Conservation (phyloP, 2,113 vertebrate species). For the Manacus vitellinus region DNA sequence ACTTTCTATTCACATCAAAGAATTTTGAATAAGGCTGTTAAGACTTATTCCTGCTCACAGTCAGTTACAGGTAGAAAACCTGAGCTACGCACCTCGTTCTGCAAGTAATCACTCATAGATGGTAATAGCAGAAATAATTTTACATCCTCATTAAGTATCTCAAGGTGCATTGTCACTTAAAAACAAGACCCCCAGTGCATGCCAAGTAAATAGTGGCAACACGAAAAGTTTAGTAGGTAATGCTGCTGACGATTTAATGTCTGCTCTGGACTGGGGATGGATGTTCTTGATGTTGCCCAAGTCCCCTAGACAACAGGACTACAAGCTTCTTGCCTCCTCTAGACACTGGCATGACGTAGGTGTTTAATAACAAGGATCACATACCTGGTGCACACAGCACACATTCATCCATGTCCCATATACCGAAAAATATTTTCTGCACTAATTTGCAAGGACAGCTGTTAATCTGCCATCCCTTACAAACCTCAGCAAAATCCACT, state of each 20-base stretch:
- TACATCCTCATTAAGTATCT: background rate
- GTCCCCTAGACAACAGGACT: background rate
- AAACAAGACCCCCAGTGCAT: background rate
- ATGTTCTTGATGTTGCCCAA: background rate
- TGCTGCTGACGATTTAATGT: background rate
- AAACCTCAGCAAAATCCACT: constrained; percentile 1
- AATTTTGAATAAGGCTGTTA: background rate
- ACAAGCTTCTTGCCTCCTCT: background rate
- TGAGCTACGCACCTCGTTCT: background rate
- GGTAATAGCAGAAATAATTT: background rate
- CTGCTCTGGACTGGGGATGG: background rate
- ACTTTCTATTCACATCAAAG: background rate
- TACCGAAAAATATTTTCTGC: background rate
- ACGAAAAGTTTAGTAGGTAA: background rate
- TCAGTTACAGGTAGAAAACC: background rate
- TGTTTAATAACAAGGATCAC: background rate
- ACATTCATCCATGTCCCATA: background rate
- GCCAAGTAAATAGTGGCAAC: background rate
- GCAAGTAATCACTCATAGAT: background rate
- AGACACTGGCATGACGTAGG: fast-evolving
- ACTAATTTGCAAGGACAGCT: background rate
- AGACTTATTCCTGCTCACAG: background rate
- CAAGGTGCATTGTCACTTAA: background rate
- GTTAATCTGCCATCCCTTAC: background rate
- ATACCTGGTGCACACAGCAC: background rate